Base-by-base conservation (phyloP, 2,888 invertebrate genomes). In the Boloria selene region DNA sequence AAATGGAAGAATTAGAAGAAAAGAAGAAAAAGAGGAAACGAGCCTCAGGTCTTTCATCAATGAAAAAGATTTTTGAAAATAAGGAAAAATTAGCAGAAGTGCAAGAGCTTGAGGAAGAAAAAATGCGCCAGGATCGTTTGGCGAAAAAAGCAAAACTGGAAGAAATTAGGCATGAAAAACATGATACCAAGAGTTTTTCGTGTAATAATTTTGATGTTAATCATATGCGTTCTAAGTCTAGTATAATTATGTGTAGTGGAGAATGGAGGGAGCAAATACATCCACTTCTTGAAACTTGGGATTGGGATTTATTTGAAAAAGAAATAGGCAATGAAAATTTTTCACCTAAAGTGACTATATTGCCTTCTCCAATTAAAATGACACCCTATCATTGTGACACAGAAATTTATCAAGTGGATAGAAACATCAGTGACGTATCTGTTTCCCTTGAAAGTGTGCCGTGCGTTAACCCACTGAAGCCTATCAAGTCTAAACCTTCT, bases 61-160 rank as follows among this genome's bases (percentile, higher is more conserved):
- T 94, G 83, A 94, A 94, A 73, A 95, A 95, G 87, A 95, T 96
- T 75, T 96, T 96, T 82, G 96, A 96, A 86, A 95, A 95, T 61
- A 96, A 96, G 82, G 96, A 96, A 80, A 93, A 91, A 72, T 89
- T 94, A 47, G 95, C 95, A 2, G 95, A 95, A 77, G 93, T 93
- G 17, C 85, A 92, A 75, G 93, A 93, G 70, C 79, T 93, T 67
- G 94, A 95, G 79, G 94, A 94, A 81, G 85, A 92, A 74, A 92
- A 90, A 74, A 82, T 85, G 74, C 89, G 89, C 52, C 80, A 84
- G 72, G 88, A 83, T 54, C 79, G 90, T 38, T 76, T 82, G 65
- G 80, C 87, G 42, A 90, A 88, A 71, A 91, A 88, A 79, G 88
- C 88, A 14, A 89, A 90, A 78, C 75, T 91, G 61, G 89, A 88